Conservation (phyloP, 2,888 invertebrate genomes). For the Atethmia centrago region DNA sequence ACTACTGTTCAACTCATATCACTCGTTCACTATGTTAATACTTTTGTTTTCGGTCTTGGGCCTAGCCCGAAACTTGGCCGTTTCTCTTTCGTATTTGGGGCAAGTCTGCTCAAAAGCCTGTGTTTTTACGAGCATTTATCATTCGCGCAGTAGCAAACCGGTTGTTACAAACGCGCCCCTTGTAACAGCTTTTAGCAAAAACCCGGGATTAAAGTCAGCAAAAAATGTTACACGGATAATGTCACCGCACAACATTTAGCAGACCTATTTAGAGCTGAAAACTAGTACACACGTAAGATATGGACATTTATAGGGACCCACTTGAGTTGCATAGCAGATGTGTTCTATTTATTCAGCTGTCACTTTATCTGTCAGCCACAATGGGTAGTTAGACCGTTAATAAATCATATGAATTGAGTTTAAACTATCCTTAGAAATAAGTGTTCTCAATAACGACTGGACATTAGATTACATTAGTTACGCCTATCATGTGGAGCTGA, state of each 20-base stretch:
- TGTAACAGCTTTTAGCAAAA: slow-evolving; percentile 46
- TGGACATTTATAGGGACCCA: slow-evolving; percentile 29
- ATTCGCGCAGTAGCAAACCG: slow-evolving; percentile 35
- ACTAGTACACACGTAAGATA: slow-evolving; percentile 43
- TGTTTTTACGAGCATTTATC: slow-evolving; percentile 52
- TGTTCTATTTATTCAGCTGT: slow-evolving; percentile 63
- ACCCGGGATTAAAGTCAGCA: slow-evolving; percentile 45
- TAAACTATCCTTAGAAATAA: slow-evolving; percentile 54
- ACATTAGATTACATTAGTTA: slow-evolving; percentile 62
- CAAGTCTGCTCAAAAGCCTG: slow-evolving; percentile 24
- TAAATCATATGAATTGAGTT: slow-evolving; percentile 64
- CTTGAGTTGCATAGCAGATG: slow-evolving; percentile 62
- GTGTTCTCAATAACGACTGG: slow-evolving; percentile 58
- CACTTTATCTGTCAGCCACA: slow-evolving; percentile 58
- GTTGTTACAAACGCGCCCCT: slow-evolving; percentile 49
- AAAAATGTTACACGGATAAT: slow-evolving; percentile 56
- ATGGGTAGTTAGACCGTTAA: slow-evolving; percentile 47
- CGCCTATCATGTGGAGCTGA: slow-evolving; percentile 50
- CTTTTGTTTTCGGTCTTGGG: background rate
- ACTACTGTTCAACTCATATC: too few species aligned
- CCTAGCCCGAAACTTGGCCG: background rate
- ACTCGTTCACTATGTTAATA: background rate
- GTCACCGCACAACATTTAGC: slow-evolving; percentile 50
- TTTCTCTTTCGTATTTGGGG: slow-evolving; percentile 33
- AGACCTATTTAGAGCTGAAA: slow-evolving; percentile 44